Evolutionary conservation across 2,113 vertebrate genomes (phyloP), one percentile per base, ranked within the genome.

Genomic region (Oryzias celebensis): DNA sequence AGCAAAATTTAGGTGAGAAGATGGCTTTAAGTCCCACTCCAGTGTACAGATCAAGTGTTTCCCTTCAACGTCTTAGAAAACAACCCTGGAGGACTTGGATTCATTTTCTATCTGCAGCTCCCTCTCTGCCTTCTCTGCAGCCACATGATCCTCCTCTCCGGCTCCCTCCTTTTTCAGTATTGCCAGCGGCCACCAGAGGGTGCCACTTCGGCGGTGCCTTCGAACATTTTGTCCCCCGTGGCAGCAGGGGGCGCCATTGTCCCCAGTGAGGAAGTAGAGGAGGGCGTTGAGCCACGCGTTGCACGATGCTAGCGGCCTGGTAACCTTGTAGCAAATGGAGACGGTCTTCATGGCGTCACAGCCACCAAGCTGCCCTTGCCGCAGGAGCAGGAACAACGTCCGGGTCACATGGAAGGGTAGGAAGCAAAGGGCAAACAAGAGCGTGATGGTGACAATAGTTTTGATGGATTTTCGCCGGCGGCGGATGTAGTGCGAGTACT

Each of bases 281-380:
- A 94, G 82, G 1, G 93, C 93, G 3, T 94, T 94, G 58, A 93
- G 91, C 90, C 92, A 94, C 52, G 93, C 91, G 5, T 93, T 93
- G 77, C 92, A 93, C 24, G 92, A 92, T 14, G 93, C 93, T 47
- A 93, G 81, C 1, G 93, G 93, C 45, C 93, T 76, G 5, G 93
- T 94, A 48, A 94, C 91, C 79, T 94, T 94, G 71, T 94, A 94
- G 82, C 93, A 94, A 70, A 94, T 92, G 49, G 92, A 92, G 52
- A 94, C 89, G 42, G 90, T 74, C 66, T 87, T 82, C 82, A 92
- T 90, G 46, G 86, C 85, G 4, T 79, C 71, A 58, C 93, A 94
- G 60, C 88, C 77, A 0, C 90, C 89, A 1, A 75, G 68, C 36
- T 83, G 77, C 2, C 90, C 88, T 5, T 86, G 83, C 73, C 91